phyloP scores from a whole-genome alignment of 2,888 invertebrate genomes.

The Diabrotica balteata region DNA sequence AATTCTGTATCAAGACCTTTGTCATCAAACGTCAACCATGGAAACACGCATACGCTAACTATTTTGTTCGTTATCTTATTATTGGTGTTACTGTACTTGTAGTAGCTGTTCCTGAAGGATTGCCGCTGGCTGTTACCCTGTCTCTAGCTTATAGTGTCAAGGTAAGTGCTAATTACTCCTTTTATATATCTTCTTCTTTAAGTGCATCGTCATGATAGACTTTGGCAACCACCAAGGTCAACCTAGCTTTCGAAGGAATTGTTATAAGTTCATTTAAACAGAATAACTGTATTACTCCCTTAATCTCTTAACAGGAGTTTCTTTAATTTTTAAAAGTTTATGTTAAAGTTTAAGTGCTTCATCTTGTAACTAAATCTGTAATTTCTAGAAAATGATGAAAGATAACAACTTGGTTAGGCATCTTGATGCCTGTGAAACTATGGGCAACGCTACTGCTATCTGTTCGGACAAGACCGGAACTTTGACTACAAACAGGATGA shows the following conservation, averaged over 20 bases:
- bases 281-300: no score
- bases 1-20: conserved; percentile 93
- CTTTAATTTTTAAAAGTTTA: no score
- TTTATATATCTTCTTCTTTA: no score
- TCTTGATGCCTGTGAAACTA: conserved; percentile 99
- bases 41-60: conserved; percentile 85
- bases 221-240: no score
- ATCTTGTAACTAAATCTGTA: not conserved
- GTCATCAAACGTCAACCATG: conserved; percentile 77
- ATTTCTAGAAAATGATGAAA: conserved; percentile 97
- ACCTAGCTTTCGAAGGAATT: no score
- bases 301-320: no score
- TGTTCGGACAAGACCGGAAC: conserved; percentile 99
- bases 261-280: no score
- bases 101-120: conserved; percentile 98
- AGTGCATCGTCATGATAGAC: no score
- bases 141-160: conserved; percentile 99
- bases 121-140: conserved; percentile 97
- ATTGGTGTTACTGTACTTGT: conserved; percentile 99
- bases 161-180: conserved; percentile 64
- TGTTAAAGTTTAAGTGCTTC: no score
- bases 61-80: conserved; percentile 96
- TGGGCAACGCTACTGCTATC: conserved; percentile 99
- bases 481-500: conserved; percentile 98
- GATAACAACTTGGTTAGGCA: conserved; percentile 99